Base-by-base conservation (phyloP, 1,140 invertebrate species). In the Thaumetopoea pityocampa region DNA sequence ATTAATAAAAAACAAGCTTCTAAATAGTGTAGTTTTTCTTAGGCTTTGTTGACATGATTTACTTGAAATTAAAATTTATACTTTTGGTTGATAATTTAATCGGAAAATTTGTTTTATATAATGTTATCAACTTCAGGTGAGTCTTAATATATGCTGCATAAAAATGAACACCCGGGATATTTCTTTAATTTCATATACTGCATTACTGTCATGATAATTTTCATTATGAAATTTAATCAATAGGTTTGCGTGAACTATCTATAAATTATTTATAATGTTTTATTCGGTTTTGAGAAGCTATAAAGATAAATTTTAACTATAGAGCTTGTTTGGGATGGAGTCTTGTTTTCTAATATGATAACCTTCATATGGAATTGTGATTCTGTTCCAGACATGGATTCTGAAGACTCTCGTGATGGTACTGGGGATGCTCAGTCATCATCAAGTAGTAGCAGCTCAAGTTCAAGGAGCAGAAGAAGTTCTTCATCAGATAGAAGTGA, bases 341-440 rank as follows among this genome's bases (percentile, higher is more conserved):
- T 24, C 16, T 7, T 19, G 20, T 1, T n/a, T 12, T 30, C 11
- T 18, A 16, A 8, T 26, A 15, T 27, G 20, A 28, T 12, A 28
- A 48, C 26, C 41, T 53, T 53, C 44, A 54, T 41, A 40, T 40
- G 11, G 33, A 18, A 11, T 24, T 49, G 26, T 20, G 30, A 53
- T 68, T 56, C 61, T 32, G 55, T 70, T 77, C 44, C 79, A 85
- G 81, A 60, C 46, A 86, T 86, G 85, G 85, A 86, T 64, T 86
- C 85, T 16, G 85, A 86, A 68, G 82, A 85, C 63, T 86, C 84
- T 38, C 67, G 73, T 51, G 81, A 84, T 74, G 78, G 65, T 49
- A 61, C 45, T 51, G 67, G 64, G 45, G 72, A 72, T 66, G 73
- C 52, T 51, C 72, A 58, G 15, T 80, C 78, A 33, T 82, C 82